These are phyloP conservation scores for Hoplostethus mediterraneus DNA, from an alignment of 2,797 vertebrate species.

Conservation along the genomic window DNA sequence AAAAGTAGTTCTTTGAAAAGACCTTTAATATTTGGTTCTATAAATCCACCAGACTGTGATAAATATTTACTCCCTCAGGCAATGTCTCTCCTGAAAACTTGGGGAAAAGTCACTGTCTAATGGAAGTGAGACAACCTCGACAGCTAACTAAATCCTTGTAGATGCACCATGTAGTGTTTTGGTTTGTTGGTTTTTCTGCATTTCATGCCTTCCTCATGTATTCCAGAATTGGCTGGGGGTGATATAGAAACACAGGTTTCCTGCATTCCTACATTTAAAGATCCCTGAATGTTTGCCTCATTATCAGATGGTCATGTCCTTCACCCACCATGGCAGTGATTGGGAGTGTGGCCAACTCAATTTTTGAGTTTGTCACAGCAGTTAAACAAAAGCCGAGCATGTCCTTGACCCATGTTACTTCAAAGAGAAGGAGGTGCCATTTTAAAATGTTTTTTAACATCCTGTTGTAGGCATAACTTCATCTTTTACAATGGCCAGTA, in stretches of 20 bases:
- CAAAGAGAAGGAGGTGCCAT: neutral
- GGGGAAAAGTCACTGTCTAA: neutral
- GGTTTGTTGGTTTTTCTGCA: neutral
- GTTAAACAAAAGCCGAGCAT: neutral
- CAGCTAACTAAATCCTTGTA: neutral
- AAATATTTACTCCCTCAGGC: slow-evolving; percentile 10
- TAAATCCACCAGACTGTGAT: slow-evolving; percentile 8
- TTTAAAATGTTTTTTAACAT: too few species aligned
- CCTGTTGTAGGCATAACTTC: too few species aligned
- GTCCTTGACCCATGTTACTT: neutral
- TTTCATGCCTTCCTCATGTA: neutral
- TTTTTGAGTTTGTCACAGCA: neutral
- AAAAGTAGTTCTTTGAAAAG: neutral
- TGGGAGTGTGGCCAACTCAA: neutral
- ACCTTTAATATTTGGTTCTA: neutral
- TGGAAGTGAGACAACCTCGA: neutral
- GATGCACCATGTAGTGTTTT: neutral
- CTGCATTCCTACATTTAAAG: neutral
- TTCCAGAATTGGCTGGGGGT: neutral
- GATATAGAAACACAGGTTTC: neutral
- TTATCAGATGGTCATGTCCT: slow-evolving; percentile 1
- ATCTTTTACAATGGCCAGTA: too few species aligned
- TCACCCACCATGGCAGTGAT: neutral
- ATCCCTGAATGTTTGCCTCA: neutral
- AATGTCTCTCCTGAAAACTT: neutral